Conservation (phyloP, 2,797 vertebrate genomes). For the Mormyrus proboscirostris region DNA sequence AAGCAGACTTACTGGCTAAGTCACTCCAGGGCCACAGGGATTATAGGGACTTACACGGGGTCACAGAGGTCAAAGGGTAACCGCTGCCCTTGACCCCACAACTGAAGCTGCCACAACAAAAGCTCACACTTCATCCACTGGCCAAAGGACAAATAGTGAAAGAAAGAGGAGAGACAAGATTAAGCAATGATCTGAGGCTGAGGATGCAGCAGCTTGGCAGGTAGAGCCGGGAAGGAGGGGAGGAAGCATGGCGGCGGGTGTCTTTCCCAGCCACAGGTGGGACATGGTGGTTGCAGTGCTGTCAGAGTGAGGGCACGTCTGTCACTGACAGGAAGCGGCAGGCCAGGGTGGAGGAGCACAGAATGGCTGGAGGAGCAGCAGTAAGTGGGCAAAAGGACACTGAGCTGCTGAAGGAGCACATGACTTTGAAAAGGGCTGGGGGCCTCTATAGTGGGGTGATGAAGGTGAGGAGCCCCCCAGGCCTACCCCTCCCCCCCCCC, state of each 20-base stretch:
- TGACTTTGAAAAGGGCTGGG: neutral
- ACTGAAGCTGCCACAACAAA: neutral
- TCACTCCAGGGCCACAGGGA: neutral
- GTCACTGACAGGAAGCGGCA: neutral
- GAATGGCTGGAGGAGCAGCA: neutral
- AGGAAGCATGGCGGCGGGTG: neutral
- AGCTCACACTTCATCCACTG: neutral
- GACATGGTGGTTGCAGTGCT: neutral
- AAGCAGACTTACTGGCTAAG: neutral
- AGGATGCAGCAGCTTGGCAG: neutral
- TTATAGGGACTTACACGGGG: neutral
- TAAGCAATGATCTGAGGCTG: neutral
- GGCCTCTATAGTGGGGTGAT: neutral
- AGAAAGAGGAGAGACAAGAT: neutral
- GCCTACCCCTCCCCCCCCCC: neutral
- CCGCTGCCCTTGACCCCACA: neutral
- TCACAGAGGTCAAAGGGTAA: neutral
- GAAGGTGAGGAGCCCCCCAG: neutral
- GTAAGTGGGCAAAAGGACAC: neutral
- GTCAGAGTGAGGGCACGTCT: neutral
- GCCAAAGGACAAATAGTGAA: neutral
- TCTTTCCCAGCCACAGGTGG: neutral
- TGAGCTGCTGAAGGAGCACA: neutral
- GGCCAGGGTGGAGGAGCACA: neutral
- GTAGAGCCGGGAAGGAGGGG: neutral